phyloP scores from a whole-genome alignment of 2,113 vertebrate genomes.

The Oreamnos americanus region DNA sequence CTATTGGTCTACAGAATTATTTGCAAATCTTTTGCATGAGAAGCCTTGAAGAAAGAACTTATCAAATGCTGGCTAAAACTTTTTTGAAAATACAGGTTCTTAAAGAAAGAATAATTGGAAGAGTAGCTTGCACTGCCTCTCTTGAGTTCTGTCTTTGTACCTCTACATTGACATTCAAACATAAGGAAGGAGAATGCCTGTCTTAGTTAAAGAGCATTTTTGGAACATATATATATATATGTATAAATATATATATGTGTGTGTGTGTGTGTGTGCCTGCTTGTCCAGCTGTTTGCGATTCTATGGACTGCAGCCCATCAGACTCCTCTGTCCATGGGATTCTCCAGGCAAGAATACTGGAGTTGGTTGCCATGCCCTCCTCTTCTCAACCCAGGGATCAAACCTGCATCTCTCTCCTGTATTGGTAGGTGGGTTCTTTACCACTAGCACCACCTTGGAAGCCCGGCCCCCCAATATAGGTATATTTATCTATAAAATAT shows the following conservation, averaged over 20 bases:
- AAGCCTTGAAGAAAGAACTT: not conserved
- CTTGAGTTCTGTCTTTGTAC: not conserved
- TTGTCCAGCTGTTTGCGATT: rapidly evolving
- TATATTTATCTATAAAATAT: not conserved
- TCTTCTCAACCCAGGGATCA: not conserved
- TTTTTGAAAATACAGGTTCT: not conserved
- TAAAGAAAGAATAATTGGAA: not conserved
- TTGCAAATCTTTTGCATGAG: not conserved
- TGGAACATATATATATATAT: not conserved
- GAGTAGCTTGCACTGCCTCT: not conserved
- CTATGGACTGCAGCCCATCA: not conserved
- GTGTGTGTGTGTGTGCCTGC: not conserved
- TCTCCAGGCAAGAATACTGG: not conserved
- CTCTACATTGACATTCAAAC: not conserved
- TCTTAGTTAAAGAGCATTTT: not conserved
- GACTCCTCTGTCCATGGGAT: not conserved
- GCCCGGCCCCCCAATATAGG: rapidly evolving
- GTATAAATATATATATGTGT: not conserved
- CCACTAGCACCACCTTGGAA: not conserved
- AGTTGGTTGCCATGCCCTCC: not conserved
- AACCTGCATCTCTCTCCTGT: not conserved
- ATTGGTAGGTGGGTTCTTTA: not conserved
- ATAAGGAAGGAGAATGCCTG: not conserved
- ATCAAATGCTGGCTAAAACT: not conserved
- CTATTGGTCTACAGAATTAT: not conserved